A percentile compares a stretch with the other conserved stretches of the same genome.
These are phyloP conservation scores for Polia nebulosa DNA, from an alignment of 2,888 invertebrate species.

Conservation along the genomic window DNA sequence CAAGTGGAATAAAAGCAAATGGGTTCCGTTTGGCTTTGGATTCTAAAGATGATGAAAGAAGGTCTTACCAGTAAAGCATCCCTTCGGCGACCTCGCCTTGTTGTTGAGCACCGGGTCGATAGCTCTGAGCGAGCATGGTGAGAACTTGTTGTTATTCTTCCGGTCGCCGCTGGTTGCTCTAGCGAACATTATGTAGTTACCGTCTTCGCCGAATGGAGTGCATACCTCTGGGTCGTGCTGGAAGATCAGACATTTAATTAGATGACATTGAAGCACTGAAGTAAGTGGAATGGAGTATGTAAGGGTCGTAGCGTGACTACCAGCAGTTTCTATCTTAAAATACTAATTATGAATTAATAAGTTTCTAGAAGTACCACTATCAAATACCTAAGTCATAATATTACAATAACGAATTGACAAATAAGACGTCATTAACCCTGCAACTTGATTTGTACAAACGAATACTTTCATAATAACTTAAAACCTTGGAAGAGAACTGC, in stretches of 20 bases:
- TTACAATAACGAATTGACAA: constrained; percentile 4
- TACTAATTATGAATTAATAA: too few relatives aligned
- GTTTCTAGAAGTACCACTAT: not conserved
- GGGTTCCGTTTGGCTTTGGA: not conserved
- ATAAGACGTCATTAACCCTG: constrained; percentile 5
- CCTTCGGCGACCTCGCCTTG: constrained; percentile 97
- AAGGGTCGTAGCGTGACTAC: not conserved
- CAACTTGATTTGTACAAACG: not conserved
- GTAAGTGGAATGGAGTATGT: not conserved
- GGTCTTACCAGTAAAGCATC: constrained; percentile 96
- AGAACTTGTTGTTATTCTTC: constrained; percentile 99
- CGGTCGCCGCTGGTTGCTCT: constrained; percentile 99
- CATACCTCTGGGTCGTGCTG: constrained; percentile 98
- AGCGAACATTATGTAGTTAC: constrained; percentile 99
- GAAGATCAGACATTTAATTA: constrained; percentile 33
- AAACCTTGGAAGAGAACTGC: constrained; percentile 14
- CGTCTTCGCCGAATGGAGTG: constrained; percentile 98
- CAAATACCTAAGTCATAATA: not conserved
- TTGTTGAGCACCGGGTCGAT: constrained; percentile 98
- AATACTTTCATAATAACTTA: constrained; percentile 6
- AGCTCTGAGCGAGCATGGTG: constrained; percentile 97
- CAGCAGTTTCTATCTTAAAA: too few relatives aligned
- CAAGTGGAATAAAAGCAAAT: too few relatives aligned
- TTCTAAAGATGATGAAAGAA: not conserved
- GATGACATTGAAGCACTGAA: not conserved